These are phyloP conservation scores for Actias luna DNA, from an alignment of 2,888 invertebrate species.

Conservation along the genomic window DNA sequence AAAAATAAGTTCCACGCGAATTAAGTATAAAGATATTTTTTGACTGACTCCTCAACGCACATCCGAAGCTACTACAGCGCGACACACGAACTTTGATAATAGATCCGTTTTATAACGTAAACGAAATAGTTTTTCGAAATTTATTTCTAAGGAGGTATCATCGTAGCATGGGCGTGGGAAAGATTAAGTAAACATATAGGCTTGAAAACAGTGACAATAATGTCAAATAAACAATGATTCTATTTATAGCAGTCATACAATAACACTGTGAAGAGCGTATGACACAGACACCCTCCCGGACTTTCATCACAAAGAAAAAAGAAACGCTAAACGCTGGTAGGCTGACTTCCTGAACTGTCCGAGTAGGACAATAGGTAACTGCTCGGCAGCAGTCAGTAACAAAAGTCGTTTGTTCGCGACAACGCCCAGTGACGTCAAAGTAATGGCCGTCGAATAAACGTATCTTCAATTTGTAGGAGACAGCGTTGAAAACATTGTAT, in stretches of 20 bases:
- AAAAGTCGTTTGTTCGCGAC: slow-evolving; percentile 37
- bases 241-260: background rate
- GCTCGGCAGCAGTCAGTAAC: slow-evolving; percentile 41
- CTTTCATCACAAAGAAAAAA: slow-evolving; percentile 11
- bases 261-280: background rate
- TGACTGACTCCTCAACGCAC: too few species aligned
- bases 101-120: too few species aligned
- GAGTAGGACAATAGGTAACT: slow-evolving; percentile 37
- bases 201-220: background rate
- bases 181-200: too few species aligned
- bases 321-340: slow-evolving; percentile 16
- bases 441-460: slow-evolving; percentile 43
- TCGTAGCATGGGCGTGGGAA: too few species aligned
- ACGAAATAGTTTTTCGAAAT: too few species aligned
- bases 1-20: too few species aligned
- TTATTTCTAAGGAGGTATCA: too few species aligned
- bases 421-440: slow-evolving; percentile 44
- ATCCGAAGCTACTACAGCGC: too few species aligned
- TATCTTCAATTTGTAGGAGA: background rate
- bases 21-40: too few species aligned
- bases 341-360: slow-evolving; percentile 16
- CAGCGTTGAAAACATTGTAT: background rate
- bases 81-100: too few species aligned
- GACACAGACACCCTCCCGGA: background rate
- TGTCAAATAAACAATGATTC: background rate